Evolutionary conservation across 2,797 vertebrate genomes (phyloP), one percentile per base, ranked within the genome.

Genomic region (Notamacropus eugenii): DNA sequence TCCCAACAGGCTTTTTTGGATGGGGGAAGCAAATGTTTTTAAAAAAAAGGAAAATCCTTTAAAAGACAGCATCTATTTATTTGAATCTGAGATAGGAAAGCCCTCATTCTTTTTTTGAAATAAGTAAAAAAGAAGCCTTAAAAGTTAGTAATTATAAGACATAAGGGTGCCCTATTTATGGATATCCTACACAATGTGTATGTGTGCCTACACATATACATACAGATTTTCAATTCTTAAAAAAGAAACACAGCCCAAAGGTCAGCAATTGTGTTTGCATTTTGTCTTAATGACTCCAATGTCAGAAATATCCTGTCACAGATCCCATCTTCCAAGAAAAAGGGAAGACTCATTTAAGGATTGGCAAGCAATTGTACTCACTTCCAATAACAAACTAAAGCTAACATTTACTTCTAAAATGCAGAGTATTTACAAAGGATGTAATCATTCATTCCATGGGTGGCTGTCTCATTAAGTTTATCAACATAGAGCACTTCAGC

Each of bases 351-450:
- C 91, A 55, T 27, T 57, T 56, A 19, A 91, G 62, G 40, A 91
- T 5, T 92, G 59, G 95, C 28, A 92, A 95, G 91, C 31, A 50
- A 54, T 94, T 97, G 91, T 52, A 94, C 95, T 95, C 94, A 54
- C 90, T 91, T 94, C 96, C 91, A 95, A 28, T 90, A 96, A 95
- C 90, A 93, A 95, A 95, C 92, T 93, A 94, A 95, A 87, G 57
- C 46, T 95, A 97, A 96, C 74, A 96, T 96, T 96, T 96, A 96
- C 96, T 93, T 95, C 92, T 95, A 87, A 97, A 97, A 95, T 58
- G 91, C 52, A 96, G 95, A 97, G 95, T 96, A 97, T 97, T 98
- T 98, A 96, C 87, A 96, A 96, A 93, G 96, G 50, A 94, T 94
- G 50, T 92, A 97, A 97, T 93, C 96, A 93, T 74, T 93, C 91